Base-by-base conservation (phyloP, 2,797 vertebrate genomes). In the Garrulus glandarius region DNA sequence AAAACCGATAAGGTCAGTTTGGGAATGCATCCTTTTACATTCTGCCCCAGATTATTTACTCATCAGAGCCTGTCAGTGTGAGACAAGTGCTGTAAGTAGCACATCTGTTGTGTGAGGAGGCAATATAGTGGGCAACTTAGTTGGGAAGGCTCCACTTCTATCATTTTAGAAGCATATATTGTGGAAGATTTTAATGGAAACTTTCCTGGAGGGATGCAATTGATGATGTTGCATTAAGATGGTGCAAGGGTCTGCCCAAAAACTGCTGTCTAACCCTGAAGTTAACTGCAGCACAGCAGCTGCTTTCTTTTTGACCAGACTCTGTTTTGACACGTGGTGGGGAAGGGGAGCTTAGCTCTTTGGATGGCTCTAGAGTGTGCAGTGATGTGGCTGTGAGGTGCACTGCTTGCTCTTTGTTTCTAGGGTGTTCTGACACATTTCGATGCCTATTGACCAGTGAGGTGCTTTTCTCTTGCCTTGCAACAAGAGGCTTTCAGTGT, bases 1-100 rank as follows among this genome's bases (percentile, higher is more conserved):
- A 97, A 97, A 93, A 97, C 72, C 0, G 95, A 96, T 60, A 89
- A 96, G 96, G 97, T 97, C 71, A 91, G 89, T 96, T 72, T 29
- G 49, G 67, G 63, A 78, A 39, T 22, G 26, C 11, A 15, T 70
- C 41, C 3, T 67, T 36, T 83, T 47, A 8, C 6, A 1, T 44
- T 60, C 13, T 77, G 34, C 18, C 24, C 36, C 29, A 21, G n/a
- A 11, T 30, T n/a, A 6, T 10, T 80, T 15, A 1, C 24, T 77
- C 20, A 1, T 19, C 32, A 23, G 6, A 20, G 55, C 3, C 14
- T 49, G 27, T 43, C 32, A 71, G 27, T 21, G 21, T 29, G 55
- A 72, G 55, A 4, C 13, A 11, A 52, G 43, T 24, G 76, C 68
- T 52, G 55, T 27, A n/a, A 39, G 4, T 7, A 39, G 32, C 34